Conservation (phyloP, 2,797 vertebrate species). For the Macropus fuliginosus region DNA sequence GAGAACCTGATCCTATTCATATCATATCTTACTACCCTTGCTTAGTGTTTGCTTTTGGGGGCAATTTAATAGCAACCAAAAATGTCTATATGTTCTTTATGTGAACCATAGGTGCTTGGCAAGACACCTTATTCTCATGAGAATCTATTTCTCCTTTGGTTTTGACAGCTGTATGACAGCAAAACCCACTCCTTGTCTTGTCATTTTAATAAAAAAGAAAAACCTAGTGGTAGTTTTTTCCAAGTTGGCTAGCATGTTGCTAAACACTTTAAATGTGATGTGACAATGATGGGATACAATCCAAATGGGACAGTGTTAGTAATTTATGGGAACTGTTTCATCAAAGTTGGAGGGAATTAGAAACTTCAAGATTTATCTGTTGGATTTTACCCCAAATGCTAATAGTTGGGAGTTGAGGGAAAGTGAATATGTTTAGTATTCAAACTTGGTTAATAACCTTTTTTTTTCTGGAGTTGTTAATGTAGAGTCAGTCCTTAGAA, state of each 20-base stretch:
- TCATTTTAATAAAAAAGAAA: not conserved
- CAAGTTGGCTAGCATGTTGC: not conserved
- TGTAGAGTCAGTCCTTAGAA: not conserved
- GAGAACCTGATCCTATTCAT: conserved; percentile 17
- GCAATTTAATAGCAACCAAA: not conserved
- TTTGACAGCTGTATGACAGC: not conserved
- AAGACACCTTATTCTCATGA: not conserved
- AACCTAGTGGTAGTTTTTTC: not conserved
- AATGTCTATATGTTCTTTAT: not conserved
- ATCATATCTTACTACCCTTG: not conserved
- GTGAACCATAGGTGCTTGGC: not conserved
- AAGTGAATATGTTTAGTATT: not conserved
- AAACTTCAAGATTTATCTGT: not conserved
- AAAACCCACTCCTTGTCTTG: not conserved
- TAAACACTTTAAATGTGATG: not conserved
- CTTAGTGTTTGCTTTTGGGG: not conserved
- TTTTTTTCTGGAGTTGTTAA: not conserved
- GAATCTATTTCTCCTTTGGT: not conserved
- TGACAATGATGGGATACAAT: not conserved
- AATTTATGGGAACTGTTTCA: not conserved
- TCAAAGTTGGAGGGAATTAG: not conserved
- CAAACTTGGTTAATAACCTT: not conserved
- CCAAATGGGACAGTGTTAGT: not conserved
- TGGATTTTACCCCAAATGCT: not conserved
- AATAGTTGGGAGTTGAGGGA: not conserved